Evolutionary conservation across 2,113 vertebrate species (phyloP).

Genomic region (Myocastor coypus): DNA sequence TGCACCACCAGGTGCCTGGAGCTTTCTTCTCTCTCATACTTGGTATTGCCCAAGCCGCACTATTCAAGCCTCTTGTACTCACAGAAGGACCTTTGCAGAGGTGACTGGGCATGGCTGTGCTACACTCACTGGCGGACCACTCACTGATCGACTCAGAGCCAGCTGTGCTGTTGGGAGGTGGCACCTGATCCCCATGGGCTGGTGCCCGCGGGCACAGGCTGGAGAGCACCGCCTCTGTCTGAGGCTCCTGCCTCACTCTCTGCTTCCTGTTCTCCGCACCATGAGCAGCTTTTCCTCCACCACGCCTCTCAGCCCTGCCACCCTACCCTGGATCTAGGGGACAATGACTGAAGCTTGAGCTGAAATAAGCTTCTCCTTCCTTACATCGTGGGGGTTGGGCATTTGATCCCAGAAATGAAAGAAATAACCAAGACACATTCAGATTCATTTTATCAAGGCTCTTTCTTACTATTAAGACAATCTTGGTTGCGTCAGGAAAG

Average conservation of each 20-base stretch:
- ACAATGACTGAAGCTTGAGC: neutral
- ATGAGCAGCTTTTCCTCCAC: neutral
- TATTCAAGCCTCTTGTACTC: neutral
- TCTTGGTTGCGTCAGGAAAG: neutral
- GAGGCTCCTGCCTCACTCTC: neutral
- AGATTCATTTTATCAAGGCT: fast-evolving
- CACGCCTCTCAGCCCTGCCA: neutral
- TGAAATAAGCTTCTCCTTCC: neutral
- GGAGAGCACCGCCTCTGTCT: neutral
- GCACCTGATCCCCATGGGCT: neutral
- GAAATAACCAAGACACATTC: neutral
- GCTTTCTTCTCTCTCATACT: neutral
- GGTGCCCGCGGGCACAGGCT: neutral
- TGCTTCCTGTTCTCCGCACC: neutral
- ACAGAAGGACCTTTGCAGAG: neutral
- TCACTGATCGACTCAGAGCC: neutral
- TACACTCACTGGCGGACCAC: neutral
- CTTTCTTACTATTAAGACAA: neutral
- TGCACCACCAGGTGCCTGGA: fast-evolving
- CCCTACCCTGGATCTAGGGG: neutral
- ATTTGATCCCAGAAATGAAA: neutral
- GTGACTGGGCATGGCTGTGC: neutral
- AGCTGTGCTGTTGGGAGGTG: neutral
- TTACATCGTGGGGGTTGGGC: neutral
- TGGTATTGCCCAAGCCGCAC: neutral